These are phyloP conservation scores for Ctenochaetus hawaiiensis DNA, from an alignment of 2,797 vertebrate species.

Conservation along the genomic window DNA sequence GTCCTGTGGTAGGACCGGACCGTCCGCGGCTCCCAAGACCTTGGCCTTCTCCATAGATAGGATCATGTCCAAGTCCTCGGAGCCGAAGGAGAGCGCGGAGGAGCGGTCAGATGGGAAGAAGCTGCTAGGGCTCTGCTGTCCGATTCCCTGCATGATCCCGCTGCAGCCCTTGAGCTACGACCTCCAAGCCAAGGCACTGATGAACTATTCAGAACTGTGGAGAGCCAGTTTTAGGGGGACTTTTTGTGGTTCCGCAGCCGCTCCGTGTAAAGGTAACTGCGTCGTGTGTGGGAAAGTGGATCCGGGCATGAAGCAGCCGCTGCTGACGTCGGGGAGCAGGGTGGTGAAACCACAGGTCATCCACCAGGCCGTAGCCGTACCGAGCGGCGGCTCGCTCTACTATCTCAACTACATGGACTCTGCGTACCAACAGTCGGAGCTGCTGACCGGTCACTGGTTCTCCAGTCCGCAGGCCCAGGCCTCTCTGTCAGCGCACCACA, in stretches of 20 bases:
- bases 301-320: slow-evolving; percentile 86
- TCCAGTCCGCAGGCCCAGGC: slow-evolving; percentile 90
- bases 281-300: slow-evolving; percentile 92
- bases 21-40: slow-evolving; percentile 90
- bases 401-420: slow-evolving; percentile 98
- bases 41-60: slow-evolving; percentile 98
- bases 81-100: slow-evolving; percentile 83
- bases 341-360: slow-evolving; percentile 98
- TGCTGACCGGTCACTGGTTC: slow-evolving; percentile 89
- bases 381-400: slow-evolving; percentile 91
- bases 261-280: slow-evolving; percentile 93
- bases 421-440: slow-evolving; percentile 90
- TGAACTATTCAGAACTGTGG: slow-evolving; percentile 98
- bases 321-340: slow-evolving; percentile 84
- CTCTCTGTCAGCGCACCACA: slow-evolving; percentile 92
- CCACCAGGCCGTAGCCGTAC: slow-evolving; percentile 92
- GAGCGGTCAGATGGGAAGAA: slow-evolving; percentile 88
- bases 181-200: slow-evolving; percentile 92
- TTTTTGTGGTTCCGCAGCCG: slow-evolving; percentile 87
- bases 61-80: slow-evolving; percentile 97
- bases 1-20: slow-evolving; percentile 88
- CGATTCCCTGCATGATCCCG: slow-evolving; percentile 94
- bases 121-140: slow-evolving; percentile 91
- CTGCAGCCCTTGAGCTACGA: slow-evolving; percentile 94
- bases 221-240: slow-evolving; percentile 91